These are phyloP conservation scores for Knipowitschia caucasica DNA, from an alignment of 2,797 vertebrate genomes.

Conservation along the genomic window DNA sequence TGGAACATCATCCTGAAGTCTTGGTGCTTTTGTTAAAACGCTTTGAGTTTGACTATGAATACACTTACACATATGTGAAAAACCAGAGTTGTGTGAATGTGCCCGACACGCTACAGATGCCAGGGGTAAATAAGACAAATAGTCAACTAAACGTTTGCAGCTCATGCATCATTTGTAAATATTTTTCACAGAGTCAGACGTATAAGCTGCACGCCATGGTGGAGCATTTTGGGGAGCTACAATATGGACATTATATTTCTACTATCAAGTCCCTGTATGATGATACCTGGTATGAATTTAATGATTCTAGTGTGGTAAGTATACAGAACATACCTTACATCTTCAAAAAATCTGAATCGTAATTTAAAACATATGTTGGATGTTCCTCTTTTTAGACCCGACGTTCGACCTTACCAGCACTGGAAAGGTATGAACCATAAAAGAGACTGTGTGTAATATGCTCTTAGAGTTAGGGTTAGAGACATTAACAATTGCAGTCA, in stretches of 20 bases:
- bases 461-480: too few relatives aligned
- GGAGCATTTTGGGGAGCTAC: slow-evolving; percentile 57
- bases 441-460: too few relatives aligned
- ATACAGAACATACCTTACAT: neutral
- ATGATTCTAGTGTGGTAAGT: slow-evolving; percentile 57
- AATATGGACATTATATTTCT: slow-evolving; percentile 63
- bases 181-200: slow-evolving; percentile 10
- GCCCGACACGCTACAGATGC: slow-evolving; percentile 40
- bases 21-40: slow-evolving; percentile 70
- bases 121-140: slow-evolving; percentile 36
- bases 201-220: slow-evolving; percentile 71
- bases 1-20: slow-evolving; percentile 59
- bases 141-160: neutral
- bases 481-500: too few relatives aligned
- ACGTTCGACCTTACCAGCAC: neutral
- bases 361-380: neutral
- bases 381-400: neutral
- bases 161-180: neutral
- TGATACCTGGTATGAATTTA: slow-evolving; percentile 57
- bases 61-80: slow-evolving; percentile 65
- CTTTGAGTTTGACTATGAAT: slow-evolving; percentile 61
- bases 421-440: neutral
- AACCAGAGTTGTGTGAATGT: slow-evolving; percentile 35
- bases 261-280: slow-evolving; percentile 44
- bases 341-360: neutral